Evolutionary conservation across 2,797 vertebrate genomes (phyloP), one percentile per base, ranked within the genome.

Genomic region (Anas bernieri): DNA sequence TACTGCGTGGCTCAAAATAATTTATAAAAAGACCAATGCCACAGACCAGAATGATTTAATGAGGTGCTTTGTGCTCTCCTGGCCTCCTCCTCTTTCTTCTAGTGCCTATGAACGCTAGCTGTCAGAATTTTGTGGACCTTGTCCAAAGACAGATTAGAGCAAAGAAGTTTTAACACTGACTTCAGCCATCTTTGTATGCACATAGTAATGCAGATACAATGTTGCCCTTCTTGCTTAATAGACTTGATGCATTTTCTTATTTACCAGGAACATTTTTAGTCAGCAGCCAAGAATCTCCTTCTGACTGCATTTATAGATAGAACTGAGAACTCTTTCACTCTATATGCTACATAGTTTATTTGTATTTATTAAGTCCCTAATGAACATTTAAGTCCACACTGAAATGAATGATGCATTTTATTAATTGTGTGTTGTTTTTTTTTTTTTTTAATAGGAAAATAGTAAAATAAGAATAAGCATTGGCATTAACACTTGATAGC

Each of bases 101-200:
- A 31, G 3, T 73, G 16, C 17, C 39, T 66, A 23, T n/a, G 31
- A 9, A 39, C 11, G 59, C 64, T 17, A 37, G 12, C 3, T 26
- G 8, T 4, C 0, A 0, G 26, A 1, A 33, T 63, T 61, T 12
- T 33, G 15, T 12, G 4, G 20, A 12, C n/a, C 45, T 69, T 9
- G 0, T 62, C 33, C 1, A 3, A 82, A 88, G 18, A 4, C 33
- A 86, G n/a, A 75, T 37, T 28, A 63, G 7, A 12, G 70, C 37
- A 61, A 67, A 54, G 15, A 69, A 23, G 22, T 12, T 61, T 80
- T 85, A 67, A 15, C 10, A 8, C 1, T 62, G 26, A 26, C 26
- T 18, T 87, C 35, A 77, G 23, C 14, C 12, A 46, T 50, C 52
- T 84, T 45, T 73, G n/a, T 35, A 87, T 1, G 11, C 17, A 61